Conservation (phyloP, 1,140 invertebrate genomes). For the Heliconius hewitsoni region DNA sequence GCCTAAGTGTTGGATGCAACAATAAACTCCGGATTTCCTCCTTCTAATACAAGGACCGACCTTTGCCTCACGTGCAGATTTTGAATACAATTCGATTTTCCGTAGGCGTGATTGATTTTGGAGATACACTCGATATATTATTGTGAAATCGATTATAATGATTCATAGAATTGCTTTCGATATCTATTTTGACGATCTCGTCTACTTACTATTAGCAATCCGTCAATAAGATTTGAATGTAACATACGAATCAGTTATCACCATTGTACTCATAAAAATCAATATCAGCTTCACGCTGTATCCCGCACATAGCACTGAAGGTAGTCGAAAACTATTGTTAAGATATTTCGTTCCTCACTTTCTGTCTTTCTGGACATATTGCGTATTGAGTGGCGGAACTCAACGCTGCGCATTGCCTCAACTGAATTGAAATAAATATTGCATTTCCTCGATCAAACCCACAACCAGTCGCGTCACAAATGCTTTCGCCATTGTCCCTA, state of each 20-base stretch:
- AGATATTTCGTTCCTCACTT: too few species aligned
- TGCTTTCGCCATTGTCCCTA: too few species aligned
- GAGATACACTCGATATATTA: constrained; percentile 67
- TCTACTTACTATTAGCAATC: constrained; percentile 19
- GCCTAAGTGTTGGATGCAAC: constrained; percentile 68
- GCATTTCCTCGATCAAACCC: too few species aligned
- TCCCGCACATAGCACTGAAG: too few species aligned
- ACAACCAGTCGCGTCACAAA: too few species aligned
- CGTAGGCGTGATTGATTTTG: constrained; percentile 78
- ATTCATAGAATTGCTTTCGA: constrained; percentile 50
- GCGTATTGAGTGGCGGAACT: too few species aligned
- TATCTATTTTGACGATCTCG: constrained; percentile 32
- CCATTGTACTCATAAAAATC: neutral
- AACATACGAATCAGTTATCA: neutral
- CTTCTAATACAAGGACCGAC: constrained; percentile 73
- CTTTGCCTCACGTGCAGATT: constrained; percentile 78
- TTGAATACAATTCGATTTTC: constrained; percentile 70
- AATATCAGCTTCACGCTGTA: too few species aligned
- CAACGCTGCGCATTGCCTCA: too few species aligned
- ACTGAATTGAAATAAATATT: too few species aligned
- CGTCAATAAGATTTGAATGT: constrained; percentile 8
- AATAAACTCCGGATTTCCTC: constrained; percentile 78
- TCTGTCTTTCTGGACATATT: too few species aligned
- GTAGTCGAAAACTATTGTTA: too few species aligned
- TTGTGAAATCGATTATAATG: constrained; percentile 59